phyloP scores from a whole-genome alignment of 2,888 invertebrate genomes.

The Mimumesa dahlbomi region DNA sequence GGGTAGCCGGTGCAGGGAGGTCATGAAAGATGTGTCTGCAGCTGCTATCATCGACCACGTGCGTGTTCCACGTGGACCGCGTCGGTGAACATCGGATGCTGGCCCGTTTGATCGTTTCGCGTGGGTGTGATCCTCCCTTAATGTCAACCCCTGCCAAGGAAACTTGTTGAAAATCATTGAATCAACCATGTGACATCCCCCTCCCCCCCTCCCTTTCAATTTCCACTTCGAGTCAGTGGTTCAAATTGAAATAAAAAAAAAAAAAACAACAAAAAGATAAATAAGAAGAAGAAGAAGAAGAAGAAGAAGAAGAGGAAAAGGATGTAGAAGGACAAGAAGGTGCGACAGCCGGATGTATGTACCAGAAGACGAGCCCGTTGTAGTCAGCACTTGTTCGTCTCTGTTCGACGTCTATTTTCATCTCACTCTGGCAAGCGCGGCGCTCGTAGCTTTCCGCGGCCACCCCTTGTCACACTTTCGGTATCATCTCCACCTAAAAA shows the following conservation, averaged over 20 bases:
- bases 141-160: not conserved
- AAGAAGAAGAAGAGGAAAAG: not conserved
- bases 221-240: no score
- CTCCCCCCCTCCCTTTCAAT: no score
- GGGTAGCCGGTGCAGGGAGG: not conserved
- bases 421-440: conserved; percentile 68
- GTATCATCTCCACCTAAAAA: conserved; percentile 84
- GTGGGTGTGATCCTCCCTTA: not conserved
- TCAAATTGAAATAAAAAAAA: no score
- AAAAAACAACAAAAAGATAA: no score
- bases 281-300: not conserved
- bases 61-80: conserved; percentile 63
- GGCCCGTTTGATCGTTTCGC: not conserved
- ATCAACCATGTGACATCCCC: no score
- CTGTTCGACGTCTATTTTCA: conserved; percentile 72
- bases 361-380: conserved; percentile 3
- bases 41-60: conserved; percentile 60
- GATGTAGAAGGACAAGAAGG: conserved; percentile 3
- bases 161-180: no score
- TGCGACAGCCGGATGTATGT: not conserved
- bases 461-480: conserved; percentile 79
- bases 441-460: conserved; percentile 70
- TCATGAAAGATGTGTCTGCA: conserved; percentile 23
- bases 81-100: conserved; percentile 31
- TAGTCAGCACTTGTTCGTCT: not conserved